Base-by-base conservation (phyloP, 37 sponge, comb jelly and placozoan genomes). In the Hexactinellida sp. region DNA sequence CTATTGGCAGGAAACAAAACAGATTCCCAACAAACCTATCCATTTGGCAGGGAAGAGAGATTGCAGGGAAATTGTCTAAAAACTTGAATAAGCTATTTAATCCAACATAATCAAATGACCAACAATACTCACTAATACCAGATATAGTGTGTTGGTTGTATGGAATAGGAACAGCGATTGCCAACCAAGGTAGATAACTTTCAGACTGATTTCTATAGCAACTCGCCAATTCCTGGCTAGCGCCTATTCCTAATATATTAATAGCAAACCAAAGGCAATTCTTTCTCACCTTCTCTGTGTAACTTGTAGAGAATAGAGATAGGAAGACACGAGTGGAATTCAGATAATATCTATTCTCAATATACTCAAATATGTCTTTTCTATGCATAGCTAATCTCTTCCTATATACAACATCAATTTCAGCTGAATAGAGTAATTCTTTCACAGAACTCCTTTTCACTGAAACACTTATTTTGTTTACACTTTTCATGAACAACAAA, bases 1-100 rank as follows among this genome's bases (percentile, higher is more conserved):
- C 88, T 37, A 94, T 83, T 1, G 94, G 94, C n/a, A 94, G 88
- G 86, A 94, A 94, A 38, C 94, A 94, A 83, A 90, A 94, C 0
- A 89, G 89, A 39, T 86, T 86, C 0, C 94, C 94, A 83, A 63
- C 13, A 63, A 63, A 63, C 21, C 13, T 63, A 3, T 25, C 21
- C 25, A 32, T 23, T 7, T 32, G 19, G 13, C 76, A 63, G 76
- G 76, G 13, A 25, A 63, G 5, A 21, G 76, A n/a, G 13, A 63
- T 63, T 3, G 34, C 32, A 63, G 76, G 76, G 5, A 63, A 7
- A n/a, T 23, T 63, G 5, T 63, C 32, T 25, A 63, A 21, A 28
- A 63, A 63, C 3, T n/a, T 28, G 30, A 28, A 63, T 10, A 63
- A 63, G 13, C 21, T 1, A 32, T 10, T 3, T 63, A n/a, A 63